These are phyloP conservation scores for Rhinogobio ventralis DNA, from an alignment of 2,797 vertebrate genomes.

Conservation along the genomic window DNA sequence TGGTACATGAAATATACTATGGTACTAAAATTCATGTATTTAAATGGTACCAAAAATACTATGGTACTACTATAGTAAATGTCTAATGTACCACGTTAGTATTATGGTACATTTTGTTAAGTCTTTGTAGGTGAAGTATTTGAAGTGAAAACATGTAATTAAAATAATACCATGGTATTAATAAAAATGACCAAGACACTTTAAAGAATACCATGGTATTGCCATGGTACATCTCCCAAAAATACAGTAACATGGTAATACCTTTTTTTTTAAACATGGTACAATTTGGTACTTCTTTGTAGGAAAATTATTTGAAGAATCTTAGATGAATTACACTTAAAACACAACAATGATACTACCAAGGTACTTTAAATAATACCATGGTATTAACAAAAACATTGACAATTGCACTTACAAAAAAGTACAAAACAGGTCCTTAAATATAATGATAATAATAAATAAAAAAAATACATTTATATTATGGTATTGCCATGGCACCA, in stretches of 20 bases:
- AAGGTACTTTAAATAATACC: neutral
- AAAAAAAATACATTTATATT: no score
- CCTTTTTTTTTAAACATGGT: neutral
- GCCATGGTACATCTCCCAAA: neutral
- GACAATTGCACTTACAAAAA: no score
- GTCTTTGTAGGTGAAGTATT: neutral
- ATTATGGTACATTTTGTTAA: neutral
- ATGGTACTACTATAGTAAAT: neutral
- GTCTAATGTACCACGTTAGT: no score
- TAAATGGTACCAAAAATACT: neutral
- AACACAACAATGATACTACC: neutral
- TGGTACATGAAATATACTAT: neutral
- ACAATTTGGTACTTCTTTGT: neutral
- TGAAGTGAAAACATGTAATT: neutral
- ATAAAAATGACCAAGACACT: neutral
- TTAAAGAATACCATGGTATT: neutral
- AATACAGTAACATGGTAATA: neutral
- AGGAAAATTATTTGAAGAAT: neutral
- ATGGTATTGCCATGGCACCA: no score
- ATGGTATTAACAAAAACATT: neutral
- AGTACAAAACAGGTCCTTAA: no score
- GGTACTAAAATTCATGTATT: neutral
- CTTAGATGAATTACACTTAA: neutral
- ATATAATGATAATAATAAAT: no score
- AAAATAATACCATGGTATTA: neutral